Conservation (phyloP, 2,888 invertebrate species). For the Hyles lineata region DNA sequence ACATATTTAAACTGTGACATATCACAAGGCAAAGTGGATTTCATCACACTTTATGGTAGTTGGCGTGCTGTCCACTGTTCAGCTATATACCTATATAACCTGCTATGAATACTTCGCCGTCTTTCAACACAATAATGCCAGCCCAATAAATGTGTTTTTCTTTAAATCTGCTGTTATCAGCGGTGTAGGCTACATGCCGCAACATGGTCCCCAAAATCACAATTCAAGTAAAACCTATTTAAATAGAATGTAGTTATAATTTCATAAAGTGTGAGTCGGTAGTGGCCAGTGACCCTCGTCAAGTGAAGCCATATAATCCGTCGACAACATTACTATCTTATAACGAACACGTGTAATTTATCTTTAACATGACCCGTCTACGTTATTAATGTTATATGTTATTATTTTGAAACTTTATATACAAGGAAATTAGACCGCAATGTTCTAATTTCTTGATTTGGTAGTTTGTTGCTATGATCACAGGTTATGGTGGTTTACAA, state of each 20-base stretch:
- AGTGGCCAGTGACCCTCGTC: conserved; percentile 62
- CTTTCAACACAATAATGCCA: too few species aligned
- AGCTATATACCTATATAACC: too few species aligned
- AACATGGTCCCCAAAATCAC: not conserved
- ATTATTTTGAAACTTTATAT: not conserved
- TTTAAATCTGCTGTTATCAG: too few species aligned
- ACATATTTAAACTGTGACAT: too few species aligned
- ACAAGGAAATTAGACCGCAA: not conserved
- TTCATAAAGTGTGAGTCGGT: conserved; percentile 53
- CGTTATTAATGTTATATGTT: not conserved
- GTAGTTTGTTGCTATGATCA: too few species aligned
- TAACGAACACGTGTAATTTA: conserved; percentile 62
- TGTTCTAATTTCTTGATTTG: too few species aligned
- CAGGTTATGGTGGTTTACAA: too few species aligned
- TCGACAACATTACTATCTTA: conserved; percentile 63
- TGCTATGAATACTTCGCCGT: too few species aligned
- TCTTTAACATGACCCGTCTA: conserved; percentile 47
- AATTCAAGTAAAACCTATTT: conserved; percentile 23
- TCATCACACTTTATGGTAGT: too few species aligned
- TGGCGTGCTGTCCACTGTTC: too few species aligned
- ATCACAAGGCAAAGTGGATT: too few species aligned
- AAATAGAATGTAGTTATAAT: conserved; percentile 29
- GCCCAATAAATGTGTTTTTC: too few species aligned
- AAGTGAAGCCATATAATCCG: conserved; percentile 54
- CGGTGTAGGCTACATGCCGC: not conserved